phyloP scores from a whole-genome alignment of 2,113 vertebrate genomes.

The Podarcis raffonei region DNA sequence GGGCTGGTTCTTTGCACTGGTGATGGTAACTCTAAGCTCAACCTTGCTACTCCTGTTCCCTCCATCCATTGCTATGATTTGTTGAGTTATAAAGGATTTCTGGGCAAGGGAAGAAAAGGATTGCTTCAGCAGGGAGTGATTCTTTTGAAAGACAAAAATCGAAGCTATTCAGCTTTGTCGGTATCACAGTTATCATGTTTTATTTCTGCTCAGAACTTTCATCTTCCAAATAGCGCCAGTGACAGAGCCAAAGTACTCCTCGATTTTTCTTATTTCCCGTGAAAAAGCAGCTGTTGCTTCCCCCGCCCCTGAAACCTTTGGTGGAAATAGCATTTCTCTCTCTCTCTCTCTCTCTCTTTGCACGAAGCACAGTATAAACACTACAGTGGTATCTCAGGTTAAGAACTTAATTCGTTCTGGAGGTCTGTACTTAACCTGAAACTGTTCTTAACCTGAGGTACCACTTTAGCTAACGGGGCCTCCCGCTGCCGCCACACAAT shows the following conservation, averaged over 20 bases:
- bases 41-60: slow-evolving; percentile 85
- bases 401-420: too few species aligned
- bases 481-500: too few species aligned
- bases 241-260: not conserved
- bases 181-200: not conserved
- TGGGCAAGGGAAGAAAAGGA: slow-evolving; percentile 44
- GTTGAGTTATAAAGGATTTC: slow-evolving; percentile 82
- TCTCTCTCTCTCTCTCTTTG: not conserved
- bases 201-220: not conserved
- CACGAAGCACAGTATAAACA: not conserved
- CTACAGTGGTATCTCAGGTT: too few species aligned
- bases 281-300: not conserved
- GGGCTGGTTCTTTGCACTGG: slow-evolving; percentile 86
- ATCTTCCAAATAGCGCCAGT: not conserved
- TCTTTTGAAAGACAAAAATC: too few species aligned
- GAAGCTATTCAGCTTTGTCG: not conserved
- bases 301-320: not conserved
- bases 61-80: slow-evolving; percentile 83
- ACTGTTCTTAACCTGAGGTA: too few species aligned
- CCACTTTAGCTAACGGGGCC: too few species aligned
- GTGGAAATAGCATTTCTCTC: too few species aligned
- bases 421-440: too few species aligned
- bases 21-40: slow-evolving; percentile 83
- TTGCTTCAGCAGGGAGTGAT: not conserved
- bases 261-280: not conserved